phyloP scores from a whole-genome alignment of 2,797 vertebrate species.

The Parotocinclus haroldoi region DNA sequence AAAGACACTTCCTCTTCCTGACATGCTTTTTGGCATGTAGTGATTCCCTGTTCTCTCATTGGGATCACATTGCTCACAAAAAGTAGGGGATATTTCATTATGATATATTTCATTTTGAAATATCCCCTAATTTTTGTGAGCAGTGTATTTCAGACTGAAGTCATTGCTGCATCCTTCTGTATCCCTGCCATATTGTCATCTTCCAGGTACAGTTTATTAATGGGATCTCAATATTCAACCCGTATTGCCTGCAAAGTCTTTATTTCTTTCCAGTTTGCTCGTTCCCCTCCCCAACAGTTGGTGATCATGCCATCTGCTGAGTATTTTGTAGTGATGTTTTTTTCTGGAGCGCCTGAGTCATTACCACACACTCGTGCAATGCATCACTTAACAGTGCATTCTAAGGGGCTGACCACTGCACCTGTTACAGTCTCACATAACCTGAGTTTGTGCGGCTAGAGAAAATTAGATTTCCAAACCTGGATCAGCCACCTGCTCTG shows the following conservation, averaged over 20 bases:
- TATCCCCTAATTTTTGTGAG: too few species aligned
- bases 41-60: not conserved
- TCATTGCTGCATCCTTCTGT: slow-evolving; percentile 26
- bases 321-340: slow-evolving; percentile 32
- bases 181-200: slow-evolving; percentile 45
- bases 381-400: slow-evolving; percentile 31
- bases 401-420: slow-evolving; percentile 41
- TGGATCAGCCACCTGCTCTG: slow-evolving; percentile 40
- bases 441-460: slow-evolving; percentile 31
- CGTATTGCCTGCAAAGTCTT: not conserved
- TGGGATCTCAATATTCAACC: not conserved
- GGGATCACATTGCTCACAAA: too few species aligned
- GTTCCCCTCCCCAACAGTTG: slow-evolving; percentile 6
- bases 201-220: slow-evolving; percentile 21
- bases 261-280: not conserved
- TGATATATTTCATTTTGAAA: too few species aligned
- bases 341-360: slow-evolving; percentile 35
- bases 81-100: too few species aligned
- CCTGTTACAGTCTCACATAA: slow-evolving; percentile 48
- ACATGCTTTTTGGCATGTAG: not conserved
- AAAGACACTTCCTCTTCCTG: slow-evolving; percentile 47
- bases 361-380: slow-evolving; percentile 24
- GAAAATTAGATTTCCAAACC: slow-evolving; percentile 22
- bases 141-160: slow-evolving; percentile 32
- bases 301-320: slow-evolving; percentile 38